Percentiles rank a stretch among this genome's conserved stretches.
Evolutionary conservation across 2,888 invertebrate genomes (phyloP).

Genomic region (Cephonodes hylas): DNA sequence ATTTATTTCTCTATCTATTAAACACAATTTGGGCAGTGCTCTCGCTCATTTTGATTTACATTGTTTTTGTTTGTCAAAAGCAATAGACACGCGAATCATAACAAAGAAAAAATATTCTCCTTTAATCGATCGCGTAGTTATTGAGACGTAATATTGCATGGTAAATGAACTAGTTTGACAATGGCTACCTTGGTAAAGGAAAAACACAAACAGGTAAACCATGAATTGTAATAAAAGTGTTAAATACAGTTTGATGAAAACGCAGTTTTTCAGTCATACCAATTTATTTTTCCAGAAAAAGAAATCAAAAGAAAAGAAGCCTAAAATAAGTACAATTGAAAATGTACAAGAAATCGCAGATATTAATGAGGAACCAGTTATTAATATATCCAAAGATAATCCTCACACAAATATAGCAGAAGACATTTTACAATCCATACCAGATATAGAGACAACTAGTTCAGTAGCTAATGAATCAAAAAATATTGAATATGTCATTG

Average conservation of each 20-base stretch:
- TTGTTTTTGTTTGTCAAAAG: not conserved
- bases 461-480: not conserved
- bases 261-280: not conserved
- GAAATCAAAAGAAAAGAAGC: slow-evolving; percentile 50
- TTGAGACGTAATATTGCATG: not conserved
- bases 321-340: not conserved
- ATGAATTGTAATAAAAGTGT: not conserved
- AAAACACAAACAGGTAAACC: slow-evolving; percentile 59
- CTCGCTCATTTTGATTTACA: not conserved
- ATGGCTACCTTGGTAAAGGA: slow-evolving; percentile 74
- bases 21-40: not conserved
- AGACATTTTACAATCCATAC: not conserved
- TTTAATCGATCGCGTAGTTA: not conserved
- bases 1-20: not conserved
- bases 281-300: slow-evolving; percentile 55
- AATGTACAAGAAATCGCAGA: not conserved
- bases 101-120: not conserved
- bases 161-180: not conserved
- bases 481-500: not conserved
- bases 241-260: not conserved
- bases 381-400: not conserved
- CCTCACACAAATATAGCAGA: not conserved
- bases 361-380: not conserved
- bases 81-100: slow-evolving; percentile 19
- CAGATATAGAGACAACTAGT: not conserved